These are phyloP conservation scores for Sebastes aleutianus DNA, from an alignment of 2,797 vertebrate species.

Conservation along the genomic window DNA sequence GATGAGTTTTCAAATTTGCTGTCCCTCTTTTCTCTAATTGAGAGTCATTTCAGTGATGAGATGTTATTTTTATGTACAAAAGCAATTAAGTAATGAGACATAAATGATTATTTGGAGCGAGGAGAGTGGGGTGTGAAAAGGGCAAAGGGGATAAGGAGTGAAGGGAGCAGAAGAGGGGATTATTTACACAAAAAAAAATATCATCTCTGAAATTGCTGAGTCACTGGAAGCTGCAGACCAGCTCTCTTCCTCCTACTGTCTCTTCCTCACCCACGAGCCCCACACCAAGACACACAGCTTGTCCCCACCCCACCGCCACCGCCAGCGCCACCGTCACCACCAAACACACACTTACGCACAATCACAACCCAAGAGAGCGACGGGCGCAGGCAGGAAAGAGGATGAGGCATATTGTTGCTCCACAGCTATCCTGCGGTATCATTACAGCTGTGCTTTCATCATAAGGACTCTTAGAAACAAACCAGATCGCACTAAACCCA, in stretches of 20 bases:
- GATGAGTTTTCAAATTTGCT: slow-evolving; percentile 47
- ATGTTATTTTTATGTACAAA: slow-evolving; percentile 69
- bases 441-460: slow-evolving; percentile 25
- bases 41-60: slow-evolving; percentile 69
- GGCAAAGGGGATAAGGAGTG: slow-evolving; percentile 56
- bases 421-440: slow-evolving; percentile 17
- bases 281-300: slow-evolving; percentile 55
- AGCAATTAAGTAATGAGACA: slow-evolving; percentile 77
- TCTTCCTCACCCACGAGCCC: slow-evolving; percentile 51
- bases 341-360: slow-evolving; percentile 27
- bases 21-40: slow-evolving; percentile 50
- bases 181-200: slow-evolving; percentile 65
- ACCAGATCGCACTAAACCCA: slow-evolving; percentile 7
- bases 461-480: slow-evolving; percentile 34
- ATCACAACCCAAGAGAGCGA: slow-evolving; percentile 13
- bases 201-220: slow-evolving; percentile 71
- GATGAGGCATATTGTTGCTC: slow-evolving; percentile 44
- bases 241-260: slow-evolving; percentile 49
- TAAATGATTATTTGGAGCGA: slow-evolving; percentile 54
- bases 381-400: slow-evolving; percentile 23
- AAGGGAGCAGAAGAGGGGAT: slow-evolving; percentile 63
- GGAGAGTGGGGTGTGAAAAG: slow-evolving; percentile 40
- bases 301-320: slow-evolving; percentile 31
- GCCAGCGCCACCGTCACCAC: slow-evolving; percentile 11
- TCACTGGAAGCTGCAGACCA: slow-evolving; percentile 62